These are phyloP conservation scores for Nemapogon koenigi DNA, from an alignment of 2,888 invertebrate genomes.

Conservation along the genomic window DNA sequence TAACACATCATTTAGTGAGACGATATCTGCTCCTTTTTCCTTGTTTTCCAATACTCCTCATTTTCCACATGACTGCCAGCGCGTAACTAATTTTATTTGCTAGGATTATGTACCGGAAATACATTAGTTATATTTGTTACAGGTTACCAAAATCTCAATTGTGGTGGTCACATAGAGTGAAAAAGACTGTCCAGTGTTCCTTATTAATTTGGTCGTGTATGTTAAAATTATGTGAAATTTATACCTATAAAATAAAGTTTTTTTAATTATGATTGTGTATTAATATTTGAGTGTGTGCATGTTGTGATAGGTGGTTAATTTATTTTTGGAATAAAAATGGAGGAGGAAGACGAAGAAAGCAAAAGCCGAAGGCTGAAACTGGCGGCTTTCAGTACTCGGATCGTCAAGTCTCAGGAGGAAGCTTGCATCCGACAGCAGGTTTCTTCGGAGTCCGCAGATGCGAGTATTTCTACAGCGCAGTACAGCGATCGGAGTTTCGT, in stretches of 20 bases:
- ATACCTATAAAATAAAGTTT: conserved; percentile 22
- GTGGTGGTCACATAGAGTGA: conserved; percentile 55
- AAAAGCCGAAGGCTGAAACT: conserved; percentile 35
- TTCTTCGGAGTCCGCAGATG: conserved; percentile 66
- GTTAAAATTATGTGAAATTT: conserved; percentile 32
- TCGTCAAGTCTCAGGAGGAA: conserved; percentile 46
- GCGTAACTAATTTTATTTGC: neutral
- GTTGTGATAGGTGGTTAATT: conserved; percentile 5
- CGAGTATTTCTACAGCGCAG: conserved; percentile 51
- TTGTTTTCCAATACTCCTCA: too few relatives aligned
- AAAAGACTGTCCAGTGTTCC: conserved; percentile 63
- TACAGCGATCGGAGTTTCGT: conserved; percentile 56
- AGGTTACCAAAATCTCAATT: conserved; percentile 42
- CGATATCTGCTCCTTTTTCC: too few relatives aligned
- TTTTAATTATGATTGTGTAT: conserved; percentile 11
- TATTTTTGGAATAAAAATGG: conserved; percentile 26
- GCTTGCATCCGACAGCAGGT: conserved; percentile 42
- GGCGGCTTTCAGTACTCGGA: conserved; percentile 40
- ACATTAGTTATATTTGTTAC: conserved; percentile 36
- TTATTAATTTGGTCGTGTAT: conserved; percentile 21
- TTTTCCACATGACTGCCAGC: conserved; percentile 1
- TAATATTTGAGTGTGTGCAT: conserved; percentile 9
- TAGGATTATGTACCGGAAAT: conserved; percentile 1
- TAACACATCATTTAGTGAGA: too few relatives aligned
- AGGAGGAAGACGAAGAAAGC: conserved; percentile 53